A percentile compares a stretch with the other conserved stretches of the same genome.
phyloP scores from a whole-genome alignment of 2,113 vertebrate species.

The Mastomys coucha region DNA sequence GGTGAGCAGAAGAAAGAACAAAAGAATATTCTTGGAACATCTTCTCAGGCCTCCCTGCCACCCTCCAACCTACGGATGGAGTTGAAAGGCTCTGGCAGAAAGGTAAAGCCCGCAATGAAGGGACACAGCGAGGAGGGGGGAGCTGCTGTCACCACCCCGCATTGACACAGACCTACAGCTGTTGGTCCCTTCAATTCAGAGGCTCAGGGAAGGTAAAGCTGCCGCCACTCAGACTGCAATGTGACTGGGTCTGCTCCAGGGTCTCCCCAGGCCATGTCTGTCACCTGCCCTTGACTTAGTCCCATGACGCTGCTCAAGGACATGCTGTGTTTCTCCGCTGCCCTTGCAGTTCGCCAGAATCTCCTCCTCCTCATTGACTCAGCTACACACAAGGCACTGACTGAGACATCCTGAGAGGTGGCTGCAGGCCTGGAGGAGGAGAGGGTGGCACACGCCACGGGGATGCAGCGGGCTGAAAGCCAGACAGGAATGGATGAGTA shows the following conservation, averaged over 20 bases:
- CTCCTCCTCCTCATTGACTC: neutral
- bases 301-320: neutral
- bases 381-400: neutral
- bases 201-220: neutral
- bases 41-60: neutral
- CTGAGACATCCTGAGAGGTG: neutral
- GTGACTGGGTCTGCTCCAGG: neutral
- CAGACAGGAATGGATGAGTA: conserved; percentile 65
- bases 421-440: conserved; percentile 10
- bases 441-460: neutral
- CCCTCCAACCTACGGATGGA: neutral
- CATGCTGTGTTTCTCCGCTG: neutral
- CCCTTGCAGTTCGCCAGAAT: neutral
- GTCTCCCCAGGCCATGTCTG: neutral
- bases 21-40: neutral
- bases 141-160: neutral
- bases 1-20: too few relatives aligned
- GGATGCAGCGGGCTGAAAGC: conserved; percentile 56
- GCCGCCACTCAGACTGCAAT: neutral
- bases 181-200: neutral
- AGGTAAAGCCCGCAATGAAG: neutral
- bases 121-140: neutral
- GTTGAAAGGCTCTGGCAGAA: neutral
- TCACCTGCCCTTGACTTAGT: neutral
- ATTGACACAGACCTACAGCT: neutral